Evolutionary conservation across 2,113 vertebrate genomes (phyloP).

Genomic region (Engraulis encrasicolus): DNA sequence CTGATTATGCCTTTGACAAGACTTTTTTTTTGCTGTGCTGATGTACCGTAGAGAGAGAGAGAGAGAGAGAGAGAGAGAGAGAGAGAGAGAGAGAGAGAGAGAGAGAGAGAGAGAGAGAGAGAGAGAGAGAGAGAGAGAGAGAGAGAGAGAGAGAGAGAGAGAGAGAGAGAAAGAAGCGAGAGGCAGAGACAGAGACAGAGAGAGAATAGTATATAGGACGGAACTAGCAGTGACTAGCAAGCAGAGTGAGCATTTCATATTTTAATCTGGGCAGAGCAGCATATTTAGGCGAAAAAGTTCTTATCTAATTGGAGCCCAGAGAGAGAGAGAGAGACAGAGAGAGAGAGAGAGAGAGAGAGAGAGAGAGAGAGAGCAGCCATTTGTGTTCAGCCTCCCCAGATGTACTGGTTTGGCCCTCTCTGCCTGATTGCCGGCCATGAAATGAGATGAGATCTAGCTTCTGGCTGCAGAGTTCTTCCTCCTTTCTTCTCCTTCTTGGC

Average conservation of each 20-base stretch:
- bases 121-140: not conserved
- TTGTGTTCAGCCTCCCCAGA: not conserved
- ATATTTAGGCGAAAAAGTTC: not conserved
- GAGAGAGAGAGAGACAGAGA: too few species aligned
- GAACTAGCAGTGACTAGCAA: not conserved
- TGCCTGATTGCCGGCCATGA: not conserved
- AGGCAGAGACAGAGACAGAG: not conserved
- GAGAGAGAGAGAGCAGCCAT: not conserved
- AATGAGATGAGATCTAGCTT: conserved; percentile 9
- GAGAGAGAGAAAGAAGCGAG: not conserved
- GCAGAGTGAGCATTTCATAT: not conserved
- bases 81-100: not conserved
- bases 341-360: too few species aligned
- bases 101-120: not conserved
- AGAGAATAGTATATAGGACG: too few species aligned
- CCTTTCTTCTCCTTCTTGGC: not conserved
- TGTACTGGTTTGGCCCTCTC: not conserved
- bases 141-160: not conserved
- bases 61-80: not conserved
- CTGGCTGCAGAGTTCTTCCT: not conserved
- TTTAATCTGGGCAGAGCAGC: not conserved
- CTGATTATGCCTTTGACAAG: conserved; percentile 1
- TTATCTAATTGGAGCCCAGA: not conserved
- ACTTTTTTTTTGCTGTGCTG: not conserved
- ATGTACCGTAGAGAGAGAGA: not conserved